Percentiles rank a stretch among this genome's conserved stretches.
These are phyloP conservation scores for Phrynocephalus versicolor DNA, from an alignment of 2,113 vertebrate species.

Conservation along the genomic window DNA sequence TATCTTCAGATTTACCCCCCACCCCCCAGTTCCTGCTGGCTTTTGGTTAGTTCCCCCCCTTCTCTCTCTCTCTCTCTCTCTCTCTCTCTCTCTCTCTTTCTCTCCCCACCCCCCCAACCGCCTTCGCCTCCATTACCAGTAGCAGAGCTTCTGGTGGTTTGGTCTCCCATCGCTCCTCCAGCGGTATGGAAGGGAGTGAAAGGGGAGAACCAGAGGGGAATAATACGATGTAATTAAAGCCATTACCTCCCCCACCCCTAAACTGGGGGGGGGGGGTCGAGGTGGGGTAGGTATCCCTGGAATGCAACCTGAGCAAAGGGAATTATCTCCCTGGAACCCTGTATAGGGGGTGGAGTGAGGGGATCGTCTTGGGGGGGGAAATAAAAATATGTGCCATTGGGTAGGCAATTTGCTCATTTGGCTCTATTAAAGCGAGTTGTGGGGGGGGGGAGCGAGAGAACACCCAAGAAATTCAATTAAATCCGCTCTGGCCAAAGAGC, in stretches of 20 bases:
- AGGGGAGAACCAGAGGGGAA: not conserved
- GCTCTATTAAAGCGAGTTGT: constrained; percentile 68
- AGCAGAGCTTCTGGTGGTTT: not conserved
- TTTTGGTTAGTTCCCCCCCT: not conserved
- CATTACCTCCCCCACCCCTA: constrained; percentile 2
- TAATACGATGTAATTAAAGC: constrained; percentile 30
- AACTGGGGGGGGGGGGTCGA: constrained; percentile 7
- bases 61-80: not conserved
- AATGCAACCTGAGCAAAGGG: constrained; percentile 12
- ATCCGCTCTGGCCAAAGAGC: constrained; percentile 76
- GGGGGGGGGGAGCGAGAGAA: not conserved
- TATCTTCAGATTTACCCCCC: not conserved
- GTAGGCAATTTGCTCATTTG: constrained; percentile 77
- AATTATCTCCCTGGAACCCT: constrained; percentile 37
- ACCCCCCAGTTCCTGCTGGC: not conserved
- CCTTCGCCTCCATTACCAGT: not conserved
- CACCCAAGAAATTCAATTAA: constrained; percentile 81
- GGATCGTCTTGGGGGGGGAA: constrained; percentile 45
- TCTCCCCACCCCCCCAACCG: too few species aligned
- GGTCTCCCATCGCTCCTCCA: not conserved
- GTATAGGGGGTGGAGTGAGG: constrained; percentile 1
- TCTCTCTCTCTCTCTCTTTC: too few species aligned
- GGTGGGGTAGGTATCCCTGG: too few species aligned
- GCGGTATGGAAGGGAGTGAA: not conserved
- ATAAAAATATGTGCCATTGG: constrained; percentile 61